phyloP scores from a whole-genome alignment of 37 sponge, comb jelly and placozoan genomes.

The Tethya wilhelma region DNA sequence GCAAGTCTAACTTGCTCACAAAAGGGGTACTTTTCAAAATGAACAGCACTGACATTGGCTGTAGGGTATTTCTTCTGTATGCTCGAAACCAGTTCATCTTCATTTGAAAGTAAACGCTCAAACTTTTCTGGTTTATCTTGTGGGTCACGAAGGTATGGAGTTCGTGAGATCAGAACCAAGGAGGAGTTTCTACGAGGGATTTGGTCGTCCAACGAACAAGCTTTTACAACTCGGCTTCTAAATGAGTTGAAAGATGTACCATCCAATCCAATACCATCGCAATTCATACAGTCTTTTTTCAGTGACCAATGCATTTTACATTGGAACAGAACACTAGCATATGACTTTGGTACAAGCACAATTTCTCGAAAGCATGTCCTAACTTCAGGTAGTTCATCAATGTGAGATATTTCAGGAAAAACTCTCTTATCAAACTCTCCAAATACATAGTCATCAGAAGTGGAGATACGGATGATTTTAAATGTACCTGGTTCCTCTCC shows the following conservation, averaged over 20 bases:
- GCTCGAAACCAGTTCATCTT: slow-evolving; percentile 30
- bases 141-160: slow-evolving; percentile 46
- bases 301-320: slow-evolving; percentile 46
- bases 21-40: slow-evolving; percentile 50
- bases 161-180: slow-evolving; percentile 52
- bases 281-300: slow-evolving; percentile 25
- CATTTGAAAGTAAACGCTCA: slow-evolving; percentile 59
- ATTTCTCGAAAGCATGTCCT: slow-evolving; percentile 49
- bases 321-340: slow-evolving; percentile 43
- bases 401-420: slow-evolving; percentile 40
- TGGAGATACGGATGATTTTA: slow-evolving; percentile 44
- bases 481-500: not conserved
- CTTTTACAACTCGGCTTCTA: slow-evolving; percentile 49
- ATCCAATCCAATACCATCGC: slow-evolving; percentile 41
- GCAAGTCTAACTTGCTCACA: slow-evolving; percentile 63
- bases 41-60: slow-evolving; percentile 22
- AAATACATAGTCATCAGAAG: slow-evolving; percentile 30
- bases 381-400: slow-evolving; percentile 30
- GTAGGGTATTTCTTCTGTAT: slow-evolving; percentile 29
- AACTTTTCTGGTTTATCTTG: slow-evolving; percentile 33
- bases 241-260: slow-evolving; percentile 42
- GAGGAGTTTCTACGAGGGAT: not conserved
- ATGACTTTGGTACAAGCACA: slow-evolving; percentile 57
- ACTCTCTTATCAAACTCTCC: slow-evolving; percentile 58
- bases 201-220: slow-evolving; percentile 57